Evolutionary conservation across 2,797 vertebrate genomes (phyloP), one percentile per base, ranked within the genome.

Genomic region (Hoplostethus mediterraneus): DNA sequence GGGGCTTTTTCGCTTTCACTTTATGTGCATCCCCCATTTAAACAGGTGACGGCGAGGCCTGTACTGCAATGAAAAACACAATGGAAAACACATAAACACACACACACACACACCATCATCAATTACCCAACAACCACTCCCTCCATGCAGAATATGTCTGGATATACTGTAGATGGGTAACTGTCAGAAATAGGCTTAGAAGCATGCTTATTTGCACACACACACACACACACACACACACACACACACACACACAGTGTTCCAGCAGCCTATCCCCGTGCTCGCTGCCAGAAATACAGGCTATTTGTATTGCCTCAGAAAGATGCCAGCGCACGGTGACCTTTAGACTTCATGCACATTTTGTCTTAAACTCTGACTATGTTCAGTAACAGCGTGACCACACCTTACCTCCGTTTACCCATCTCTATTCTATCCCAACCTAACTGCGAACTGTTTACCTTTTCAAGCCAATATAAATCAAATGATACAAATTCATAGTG

Each of bases 291-390:
- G 21, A 21, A 21, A 33, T 5, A 33, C 33, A 33, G 33, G 4
- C 9, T 56, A 57, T 67, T 72, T 45, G 47, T 53, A 49, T 52
- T 4, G 47, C 52, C 44, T 67, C 21, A 3, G 16, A 64, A 25
- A 60, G 61, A 61, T 48, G 16, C 17, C 64, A 54, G 33, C 42
- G 57, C 47, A 54, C 2, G 51, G 42, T 51, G 71, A 79, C 51
- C 52, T 51, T 70, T 4, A 51, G 31, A 42, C 67, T 60, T 9
- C 33, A 33, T 6, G 4, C 33, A 33, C 33, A 33, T 33, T 33
- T 33, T 33, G 33, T 33, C 33, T 6, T 6, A 33, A 33, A 33
- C 33, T 33, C 4, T 33, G 21, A 21, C 21, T 21, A 21, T 33
- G 6, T 33, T 33, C 33, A 33, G 4, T 33, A 21, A 21, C 21